A percentile compares a stretch with the other conserved stretches of the same genome.
Conservation (phyloP, 2,797 vertebrate genomes). For the Urocyon cinereoargenteus region DNA sequence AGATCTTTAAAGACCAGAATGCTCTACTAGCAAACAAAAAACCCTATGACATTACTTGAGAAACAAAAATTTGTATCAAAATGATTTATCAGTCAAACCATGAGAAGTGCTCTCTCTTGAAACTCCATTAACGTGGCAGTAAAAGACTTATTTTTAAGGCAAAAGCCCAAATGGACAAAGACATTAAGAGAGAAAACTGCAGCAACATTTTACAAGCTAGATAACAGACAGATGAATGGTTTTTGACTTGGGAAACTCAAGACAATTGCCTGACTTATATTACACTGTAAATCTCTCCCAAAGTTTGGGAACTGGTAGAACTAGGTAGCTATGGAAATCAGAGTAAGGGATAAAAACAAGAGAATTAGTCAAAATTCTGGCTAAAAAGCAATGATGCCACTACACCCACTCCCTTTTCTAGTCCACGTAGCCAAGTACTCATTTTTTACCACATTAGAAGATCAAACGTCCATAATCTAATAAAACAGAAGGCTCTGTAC, state of each 20-base stretch:
- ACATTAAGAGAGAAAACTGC: background rate
- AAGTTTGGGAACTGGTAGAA: background rate
- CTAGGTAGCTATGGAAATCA: background rate
- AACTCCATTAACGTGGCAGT: background rate
- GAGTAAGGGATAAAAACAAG: background rate
- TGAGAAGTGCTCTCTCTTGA: background rate
- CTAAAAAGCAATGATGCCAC: background rate
- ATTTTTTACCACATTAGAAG: background rate
- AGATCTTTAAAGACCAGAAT: background rate
- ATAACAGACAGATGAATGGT: background rate
- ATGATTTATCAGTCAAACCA: background rate
- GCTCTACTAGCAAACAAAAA: background rate
- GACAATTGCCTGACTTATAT: background rate
- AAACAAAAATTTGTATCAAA: conserved; percentile 53
- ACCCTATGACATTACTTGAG: background rate
- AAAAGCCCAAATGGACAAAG: background rate
- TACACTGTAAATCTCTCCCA: background rate
- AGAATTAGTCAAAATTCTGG: background rate
- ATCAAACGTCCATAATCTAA: background rate
- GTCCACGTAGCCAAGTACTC: background rate
- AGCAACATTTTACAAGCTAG: background rate
- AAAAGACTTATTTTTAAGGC: conserved; percentile 11
- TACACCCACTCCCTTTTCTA: background rate
- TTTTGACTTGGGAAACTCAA: background rate
- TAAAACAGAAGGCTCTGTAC: background rate